These are phyloP conservation scores for Lordiphosa andalusiaca DNA, from an alignment of 2,888 invertebrate species.

Conservation along the genomic window DNA sequence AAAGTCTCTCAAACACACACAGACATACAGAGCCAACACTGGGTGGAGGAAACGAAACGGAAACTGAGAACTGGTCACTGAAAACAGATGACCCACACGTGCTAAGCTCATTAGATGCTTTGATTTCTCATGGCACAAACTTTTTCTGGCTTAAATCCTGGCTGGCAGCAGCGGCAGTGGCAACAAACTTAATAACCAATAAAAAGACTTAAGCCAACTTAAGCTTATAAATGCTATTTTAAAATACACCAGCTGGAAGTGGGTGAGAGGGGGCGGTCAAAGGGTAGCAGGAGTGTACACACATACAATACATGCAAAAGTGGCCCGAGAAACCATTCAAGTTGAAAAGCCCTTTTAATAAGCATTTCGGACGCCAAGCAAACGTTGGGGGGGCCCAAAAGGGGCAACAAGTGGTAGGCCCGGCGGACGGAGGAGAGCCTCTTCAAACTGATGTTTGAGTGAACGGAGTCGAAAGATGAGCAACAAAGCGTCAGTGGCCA, in stretches of 20 bases:
- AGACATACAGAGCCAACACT: slow-evolving; percentile 2
- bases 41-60: slow-evolving; percentile 6
- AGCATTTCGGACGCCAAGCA: slow-evolving; percentile 42
- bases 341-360: slow-evolving; percentile 74
- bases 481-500: slow-evolving; percentile 38
- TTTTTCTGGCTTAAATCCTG: slow-evolving; percentile 5
- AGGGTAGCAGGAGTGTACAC: not conserved
- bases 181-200: slow-evolving; percentile 70
- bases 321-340: slow-evolving; percentile 62
- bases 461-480: slow-evolving; percentile 69
- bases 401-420: slow-evolving; percentile 59
- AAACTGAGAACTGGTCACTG: slow-evolving; percentile 4
- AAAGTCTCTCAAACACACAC: slow-evolving; percentile 29
- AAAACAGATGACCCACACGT: slow-evolving; percentile 64
- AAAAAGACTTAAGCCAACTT: slow-evolving; percentile 66
- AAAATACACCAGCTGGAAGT: slow-evolving; percentile 43
- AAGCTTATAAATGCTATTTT: slow-evolving; percentile 71
- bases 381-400: not conserved
- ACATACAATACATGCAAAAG: slow-evolving; percentile 26
- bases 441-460: slow-evolving; percentile 62
- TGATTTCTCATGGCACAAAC: slow-evolving; percentile 46
- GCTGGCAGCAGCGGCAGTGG: slow-evolving; percentile 23
- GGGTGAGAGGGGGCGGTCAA: not conserved
- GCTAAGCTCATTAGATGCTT: slow-evolving; percentile 68
- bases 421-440: slow-evolving; percentile 25